A percentile compares a stretch with the other conserved stretches of the same genome.
These are phyloP conservation scores for Xiphophorus birchmanni DNA, from an alignment of 2,797 vertebrate species.

Conservation along the genomic window DNA sequence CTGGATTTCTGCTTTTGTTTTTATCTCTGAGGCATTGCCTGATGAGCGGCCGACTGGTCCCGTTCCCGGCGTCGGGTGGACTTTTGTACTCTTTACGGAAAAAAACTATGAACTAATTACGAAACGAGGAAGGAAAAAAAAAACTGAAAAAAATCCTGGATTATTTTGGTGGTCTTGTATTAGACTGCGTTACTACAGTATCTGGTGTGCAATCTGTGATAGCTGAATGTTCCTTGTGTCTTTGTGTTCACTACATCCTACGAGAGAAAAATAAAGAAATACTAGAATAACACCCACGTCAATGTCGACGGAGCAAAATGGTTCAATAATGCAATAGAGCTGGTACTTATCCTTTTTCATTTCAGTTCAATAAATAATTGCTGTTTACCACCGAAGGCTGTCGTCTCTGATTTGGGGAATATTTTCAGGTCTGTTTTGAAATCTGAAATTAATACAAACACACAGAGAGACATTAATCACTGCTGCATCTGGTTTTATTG, in stretches of 20 bases:
- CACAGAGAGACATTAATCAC: background rate
- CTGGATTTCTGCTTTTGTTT: background rate
- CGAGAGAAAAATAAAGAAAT: conserved; percentile 70
- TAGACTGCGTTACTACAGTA: conserved; percentile 91
- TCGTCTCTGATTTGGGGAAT: conserved; percentile 9
- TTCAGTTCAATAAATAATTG: conserved; percentile 97
- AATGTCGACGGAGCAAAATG: conserved; percentile 83
- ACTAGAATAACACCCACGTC: conserved; percentile 82
- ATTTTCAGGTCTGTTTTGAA: background rate
- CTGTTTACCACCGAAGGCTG: conserved; percentile 91
- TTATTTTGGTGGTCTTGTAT: conserved; percentile 93
- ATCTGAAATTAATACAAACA: background rate
- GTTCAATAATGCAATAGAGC: conserved; percentile 96
- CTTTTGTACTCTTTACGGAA: conserved; percentile 90
- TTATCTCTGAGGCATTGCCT: conserved; percentile 75
- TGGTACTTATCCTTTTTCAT: conserved; percentile 93
- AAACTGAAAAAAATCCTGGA: conserved; percentile 51
- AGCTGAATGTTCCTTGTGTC: conserved; percentile 98
- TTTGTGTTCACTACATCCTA: conserved; percentile 92
- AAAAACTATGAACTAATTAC: conserved; percentile 57
- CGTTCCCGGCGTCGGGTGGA: conserved; percentile 84
- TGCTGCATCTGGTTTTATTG: too few species aligned
- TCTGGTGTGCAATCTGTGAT: conserved; percentile 98
- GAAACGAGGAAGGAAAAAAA: conserved; percentile 22
- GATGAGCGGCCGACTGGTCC: conserved; percentile 64